Conservation (phyloP, 2,113 vertebrate species). For the Lagopus leucura region DNA sequence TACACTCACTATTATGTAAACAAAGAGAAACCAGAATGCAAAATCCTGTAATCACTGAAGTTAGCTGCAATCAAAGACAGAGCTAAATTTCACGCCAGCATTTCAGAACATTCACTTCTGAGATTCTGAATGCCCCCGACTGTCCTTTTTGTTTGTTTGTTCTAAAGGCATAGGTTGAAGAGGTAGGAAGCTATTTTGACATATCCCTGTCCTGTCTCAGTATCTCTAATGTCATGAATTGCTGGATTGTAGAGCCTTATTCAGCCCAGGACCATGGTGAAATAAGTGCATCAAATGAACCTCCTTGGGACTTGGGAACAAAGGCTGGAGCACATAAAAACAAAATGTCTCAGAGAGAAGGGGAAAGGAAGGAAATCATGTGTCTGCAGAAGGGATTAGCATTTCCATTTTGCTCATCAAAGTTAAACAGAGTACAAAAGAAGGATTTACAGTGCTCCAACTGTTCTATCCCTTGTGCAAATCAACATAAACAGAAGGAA, state of each 20-base stretch:
- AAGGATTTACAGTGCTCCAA: slow-evolving; percentile 58
- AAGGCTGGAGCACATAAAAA: slow-evolving; percentile 36
- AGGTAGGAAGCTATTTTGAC: neutral
- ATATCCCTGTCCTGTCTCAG: neutral
- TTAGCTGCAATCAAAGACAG: neutral
- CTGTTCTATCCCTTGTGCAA: slow-evolving; percentile 3
- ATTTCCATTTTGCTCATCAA: slow-evolving; percentile 65
- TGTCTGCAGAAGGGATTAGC: slow-evolving; percentile 60
- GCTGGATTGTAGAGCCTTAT: neutral
- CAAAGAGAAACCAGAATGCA: accelerated
- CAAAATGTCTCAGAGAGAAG: slow-evolving; percentile 34
- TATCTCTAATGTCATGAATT: neutral
- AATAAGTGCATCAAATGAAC: neutral
- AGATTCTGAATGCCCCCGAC: neutral
- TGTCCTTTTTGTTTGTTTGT: neutral
- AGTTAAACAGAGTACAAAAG: slow-evolving; percentile 65
- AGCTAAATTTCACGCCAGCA: neutral
- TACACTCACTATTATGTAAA: neutral
- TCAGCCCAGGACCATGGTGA: neutral
- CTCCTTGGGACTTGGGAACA: neutral
- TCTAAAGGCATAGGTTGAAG: neutral
- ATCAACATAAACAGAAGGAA: slow-evolving; percentile 36
- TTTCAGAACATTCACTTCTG: neutral
- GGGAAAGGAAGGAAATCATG: slow-evolving; percentile 60
- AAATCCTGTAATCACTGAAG: neutral